Evolutionary conservation across 2,113 vertebrate genomes (phyloP).

Genomic region (Pristiophorus japonicus): DNA sequence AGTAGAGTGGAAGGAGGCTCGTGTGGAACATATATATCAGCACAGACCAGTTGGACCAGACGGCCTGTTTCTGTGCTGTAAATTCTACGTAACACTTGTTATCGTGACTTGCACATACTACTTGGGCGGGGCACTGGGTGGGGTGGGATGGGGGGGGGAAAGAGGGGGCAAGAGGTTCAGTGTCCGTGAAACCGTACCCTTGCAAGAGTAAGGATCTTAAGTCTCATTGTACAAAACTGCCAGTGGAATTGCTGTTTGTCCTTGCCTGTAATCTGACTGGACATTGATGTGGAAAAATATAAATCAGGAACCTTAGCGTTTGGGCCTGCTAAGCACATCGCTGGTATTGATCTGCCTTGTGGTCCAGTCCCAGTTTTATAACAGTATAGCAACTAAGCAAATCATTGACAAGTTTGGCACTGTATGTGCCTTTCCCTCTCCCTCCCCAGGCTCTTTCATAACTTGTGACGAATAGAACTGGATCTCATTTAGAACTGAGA

Average conservation of each 20-base stretch:
- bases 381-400: not conserved
- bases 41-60: not conserved
- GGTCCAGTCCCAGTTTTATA: not conserved
- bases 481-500: constrained; percentile 9
- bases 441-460: not conserved
- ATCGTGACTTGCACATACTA: not conserved
- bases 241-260: not conserved
- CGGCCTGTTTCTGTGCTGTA: not conserved
- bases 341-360: not conserved
- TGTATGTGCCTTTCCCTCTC: too few species aligned
- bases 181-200: too few species aligned
- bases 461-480: not conserved
- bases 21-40: not conserved
- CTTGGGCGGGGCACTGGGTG: too few species aligned
- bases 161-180: too few species aligned
- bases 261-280: not conserved
- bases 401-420: not conserved
- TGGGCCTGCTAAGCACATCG: not conserved
- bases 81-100: not conserved
- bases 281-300: not conserved
- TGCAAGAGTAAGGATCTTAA: too few species aligned
- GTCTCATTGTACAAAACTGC: not conserved
- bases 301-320: not conserved
- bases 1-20: not conserved
- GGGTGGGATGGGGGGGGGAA: too few species aligned